Evolutionary conservation across 2,113 vertebrate genomes (phyloP).

Genomic region (Oryzias melastigma): DNA sequence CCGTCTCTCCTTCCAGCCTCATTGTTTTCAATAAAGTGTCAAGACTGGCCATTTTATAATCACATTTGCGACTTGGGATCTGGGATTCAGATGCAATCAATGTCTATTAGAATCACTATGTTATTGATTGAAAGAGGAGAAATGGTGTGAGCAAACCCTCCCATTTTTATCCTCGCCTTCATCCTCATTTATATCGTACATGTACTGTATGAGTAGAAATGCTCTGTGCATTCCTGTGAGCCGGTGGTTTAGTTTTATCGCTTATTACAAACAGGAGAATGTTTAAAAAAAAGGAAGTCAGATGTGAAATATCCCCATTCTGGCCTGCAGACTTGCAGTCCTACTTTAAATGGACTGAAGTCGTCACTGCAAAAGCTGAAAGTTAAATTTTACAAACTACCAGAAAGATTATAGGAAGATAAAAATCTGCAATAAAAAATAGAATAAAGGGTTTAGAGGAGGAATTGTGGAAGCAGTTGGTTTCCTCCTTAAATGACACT

Average conservation of each 20-base stretch:
- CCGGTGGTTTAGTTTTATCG: slow-evolving; percentile 30
- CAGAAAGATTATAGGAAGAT: no score
- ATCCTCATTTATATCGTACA: slow-evolving; percentile 32
- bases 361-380: no score
- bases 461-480: no score
- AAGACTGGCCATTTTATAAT: slow-evolving; percentile 78
- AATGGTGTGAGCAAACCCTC: slow-evolving; percentile 69
- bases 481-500: no score
- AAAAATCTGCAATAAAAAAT: no score
- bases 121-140: slow-evolving; percentile 81
- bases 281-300: background rate
- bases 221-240: slow-evolving; percentile 13
- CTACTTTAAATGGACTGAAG: no score
- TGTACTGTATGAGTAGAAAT: slow-evolving; percentile 28
- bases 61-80: slow-evolving; percentile 79
- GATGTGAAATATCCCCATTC: no score
- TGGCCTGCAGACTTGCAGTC: no score
- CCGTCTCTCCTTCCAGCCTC: slow-evolving; percentile 66
- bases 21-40: slow-evolving; percentile 85
- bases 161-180: slow-evolving; percentile 40
- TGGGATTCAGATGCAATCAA: slow-evolving; percentile 81
- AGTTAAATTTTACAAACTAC: no score
- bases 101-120: slow-evolving; percentile 79
- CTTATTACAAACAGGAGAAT: background rate
- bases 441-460: no score